Conservation (phyloP, 1,140 invertebrate genomes). For the Drosophila micromelanica region DNA sequence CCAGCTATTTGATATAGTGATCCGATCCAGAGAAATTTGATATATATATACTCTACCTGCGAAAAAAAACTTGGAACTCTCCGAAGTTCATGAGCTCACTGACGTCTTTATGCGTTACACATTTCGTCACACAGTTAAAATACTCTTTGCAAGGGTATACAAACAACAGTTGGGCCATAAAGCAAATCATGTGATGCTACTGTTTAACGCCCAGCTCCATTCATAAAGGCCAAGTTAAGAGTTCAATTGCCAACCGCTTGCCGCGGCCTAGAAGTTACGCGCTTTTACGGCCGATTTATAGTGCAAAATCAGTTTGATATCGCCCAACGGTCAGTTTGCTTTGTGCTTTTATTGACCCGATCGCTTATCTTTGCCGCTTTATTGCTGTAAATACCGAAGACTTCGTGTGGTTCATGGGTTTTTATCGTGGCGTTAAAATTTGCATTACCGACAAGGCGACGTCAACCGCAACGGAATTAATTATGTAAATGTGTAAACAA, state of each 20-base stretch:
- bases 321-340: constrained; percentile 1
- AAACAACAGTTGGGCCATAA: constrained; percentile 1
- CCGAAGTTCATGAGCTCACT: too few species aligned
- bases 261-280: constrained; percentile 7
- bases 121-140: too few species aligned
- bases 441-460: constrained; percentile 22
- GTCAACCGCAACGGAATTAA: constrained; percentile 20
- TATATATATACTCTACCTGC: too few species aligned
- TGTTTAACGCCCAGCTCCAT: constrained; percentile 18
- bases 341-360: constrained; percentile 9
- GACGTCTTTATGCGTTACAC: too few species aligned
- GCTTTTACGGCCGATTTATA: constrained; percentile 6
- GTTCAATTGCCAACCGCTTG: constrained; percentile 14
- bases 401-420: constrained; percentile 6
- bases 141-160: too few species aligned
- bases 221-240: constrained; percentile 30
- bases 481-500: constrained; percentile 22
- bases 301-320: constrained; percentile 24
- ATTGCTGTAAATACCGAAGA: constrained; percentile 6
- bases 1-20: too few species aligned
- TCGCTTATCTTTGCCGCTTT: constrained; percentile 10
- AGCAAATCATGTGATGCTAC: constrained; percentile 34
- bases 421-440: constrained; percentile 17
- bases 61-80: too few species aligned
- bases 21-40: too few species aligned